Base-by-base conservation (phyloP, 2,113 vertebrate species). In the Excalfactoria chinensis region DNA sequence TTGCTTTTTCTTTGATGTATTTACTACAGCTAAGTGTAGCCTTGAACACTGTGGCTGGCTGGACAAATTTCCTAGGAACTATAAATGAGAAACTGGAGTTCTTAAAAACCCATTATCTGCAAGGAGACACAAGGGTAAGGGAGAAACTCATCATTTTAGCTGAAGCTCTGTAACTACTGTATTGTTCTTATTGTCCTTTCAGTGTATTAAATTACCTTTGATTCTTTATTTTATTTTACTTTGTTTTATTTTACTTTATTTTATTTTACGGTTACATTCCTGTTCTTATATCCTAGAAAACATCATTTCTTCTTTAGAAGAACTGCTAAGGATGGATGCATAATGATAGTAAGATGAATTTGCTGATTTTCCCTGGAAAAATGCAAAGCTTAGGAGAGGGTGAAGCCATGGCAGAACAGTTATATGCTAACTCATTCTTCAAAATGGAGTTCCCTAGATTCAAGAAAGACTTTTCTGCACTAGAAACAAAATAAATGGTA, bases 31-130 rank as follows among this genome's bases (percentile, higher is more conserved):
- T 84, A 84, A 95, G 6, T 55, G 46, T 43, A 88, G 51, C 84
- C 72, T 95, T 93, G 81, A 94, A 84, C 32, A 85, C 1, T 85
- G 30, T 67, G 67, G 64, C 22, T 40, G 90, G 63, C 37, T 93
- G 68, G 68, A 95, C 37, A 90, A 71, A 93, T 93, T 92, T 95
- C 22, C 15, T 7, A 4, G 46, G 66, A 91, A 60, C 28, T 77
- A 46, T 60, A 93, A 83, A 23, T 84, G 80, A 93, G 93, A 92
- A 95, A 78, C 23, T 49, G 41, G 30, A 93, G 87, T 68, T 95
- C 49, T 93, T 95, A 91, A 95, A 96, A 95, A 58, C 34, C 49
- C 69, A 73, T 95, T 95, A 87, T 90, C 85, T 91, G 35, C 71
- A 88, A 93, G 77, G 71, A 80, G 49, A 41, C 58, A 58, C 23